phyloP scores from a whole-genome alignment of 2,113 vertebrate genomes.

The Corvus moneduloides region DNA sequence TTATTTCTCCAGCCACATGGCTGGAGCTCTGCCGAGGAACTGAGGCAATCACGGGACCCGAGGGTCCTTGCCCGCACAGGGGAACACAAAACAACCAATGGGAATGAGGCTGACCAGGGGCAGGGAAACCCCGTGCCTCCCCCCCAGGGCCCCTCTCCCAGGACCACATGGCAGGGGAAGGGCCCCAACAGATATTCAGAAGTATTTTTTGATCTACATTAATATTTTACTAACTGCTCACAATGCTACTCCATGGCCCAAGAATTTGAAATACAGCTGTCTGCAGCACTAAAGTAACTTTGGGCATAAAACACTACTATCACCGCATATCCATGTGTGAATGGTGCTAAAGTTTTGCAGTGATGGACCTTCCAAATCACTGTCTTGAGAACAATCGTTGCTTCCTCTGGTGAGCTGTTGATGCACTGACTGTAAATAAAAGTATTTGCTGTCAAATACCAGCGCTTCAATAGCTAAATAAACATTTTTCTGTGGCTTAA shows the following conservation, averaged over 20 bases:
- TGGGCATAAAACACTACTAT: not conserved
- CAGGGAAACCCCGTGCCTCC: too few relatives aligned
- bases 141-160: too few relatives aligned
- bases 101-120: too few relatives aligned
- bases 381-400: not conserved
- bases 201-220: not conserved
- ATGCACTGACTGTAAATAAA: not conserved
- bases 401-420: not conserved
- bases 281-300: not conserved
- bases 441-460: not conserved
- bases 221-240: not conserved
- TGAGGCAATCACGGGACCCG: too few relatives aligned
- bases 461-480: not conserved
- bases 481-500: not conserved
- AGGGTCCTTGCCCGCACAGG: too few relatives aligned
- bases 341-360: not conserved
- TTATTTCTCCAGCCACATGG: too few relatives aligned
- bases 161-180: too few relatives aligned
- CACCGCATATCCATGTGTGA: not conserved
- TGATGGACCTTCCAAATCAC: not conserved
- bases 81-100: too few relatives aligned
- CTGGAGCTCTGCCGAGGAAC: too few relatives aligned
- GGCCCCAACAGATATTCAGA: not conserved
- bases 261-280: not conserved
- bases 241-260: not conserved